Conservation (phyloP, 2,888 invertebrate genomes). For the Campaea margaritaria region DNA sequence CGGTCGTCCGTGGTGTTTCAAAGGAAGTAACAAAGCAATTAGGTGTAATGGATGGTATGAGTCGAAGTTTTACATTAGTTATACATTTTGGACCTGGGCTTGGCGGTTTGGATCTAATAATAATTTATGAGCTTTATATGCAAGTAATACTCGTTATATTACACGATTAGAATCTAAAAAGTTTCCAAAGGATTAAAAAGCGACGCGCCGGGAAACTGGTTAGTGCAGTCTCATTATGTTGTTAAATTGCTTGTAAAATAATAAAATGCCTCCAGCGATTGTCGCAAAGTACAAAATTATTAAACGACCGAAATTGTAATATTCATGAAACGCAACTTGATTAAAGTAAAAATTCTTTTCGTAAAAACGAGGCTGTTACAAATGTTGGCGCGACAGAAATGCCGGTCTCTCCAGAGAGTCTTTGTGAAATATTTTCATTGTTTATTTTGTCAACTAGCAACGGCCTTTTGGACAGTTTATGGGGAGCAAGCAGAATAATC, state of each 20-base stretch:
- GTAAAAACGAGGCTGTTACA: constrained; percentile 26
- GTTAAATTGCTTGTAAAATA: constrained; percentile 25
- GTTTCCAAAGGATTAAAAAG: neutral
- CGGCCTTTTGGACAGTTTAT: constrained; percentile 7
- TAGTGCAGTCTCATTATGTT: constrained; percentile 5
- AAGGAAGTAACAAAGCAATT: constrained; percentile 40
- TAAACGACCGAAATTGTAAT: constrained; percentile 32
- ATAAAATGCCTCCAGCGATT: constrained; percentile 10
- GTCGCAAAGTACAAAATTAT: constrained; percentile 30
- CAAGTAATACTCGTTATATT: constrained; percentile 10
- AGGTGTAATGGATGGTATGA: constrained; percentile 43
- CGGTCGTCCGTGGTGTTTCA: constrained; percentile 26
- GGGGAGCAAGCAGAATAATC: neutral
- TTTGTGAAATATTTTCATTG: constrained; percentile 29
- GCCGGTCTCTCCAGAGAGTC: constrained; percentile 15
- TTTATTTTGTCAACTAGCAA: constrained; percentile 22
- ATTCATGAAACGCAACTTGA: constrained; percentile 33
- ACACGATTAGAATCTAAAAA: constrained; percentile 2
- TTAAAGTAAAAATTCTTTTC: constrained; percentile 33
- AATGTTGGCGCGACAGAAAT: constrained; percentile 24
- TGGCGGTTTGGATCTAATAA: constrained; percentile 29
- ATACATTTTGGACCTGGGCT: constrained; percentile 15
- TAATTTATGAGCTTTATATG: constrained; percentile 28
- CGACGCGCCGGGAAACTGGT: neutral
- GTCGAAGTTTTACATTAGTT: constrained; percentile 40